Percentiles rank a stretch among this genome's conserved stretches.
These are phyloP conservation scores for Andrena praecox DNA, from an alignment of 2,888 invertebrate genomes.

Conservation along the genomic window DNA sequence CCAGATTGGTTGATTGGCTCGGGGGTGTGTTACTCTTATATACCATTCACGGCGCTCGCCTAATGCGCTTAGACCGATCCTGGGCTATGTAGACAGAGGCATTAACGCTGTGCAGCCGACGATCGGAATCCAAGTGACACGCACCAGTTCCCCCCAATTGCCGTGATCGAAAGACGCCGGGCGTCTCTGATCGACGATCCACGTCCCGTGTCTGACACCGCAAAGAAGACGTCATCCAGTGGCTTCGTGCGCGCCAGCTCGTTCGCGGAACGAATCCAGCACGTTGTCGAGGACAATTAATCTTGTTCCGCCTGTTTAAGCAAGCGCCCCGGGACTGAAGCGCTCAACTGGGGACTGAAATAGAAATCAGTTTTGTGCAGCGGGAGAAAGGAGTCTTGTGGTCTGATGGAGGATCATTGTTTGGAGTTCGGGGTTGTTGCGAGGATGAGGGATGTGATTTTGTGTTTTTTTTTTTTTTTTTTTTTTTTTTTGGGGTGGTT, in stretches of 20 bases:
- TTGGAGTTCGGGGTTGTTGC: neutral
- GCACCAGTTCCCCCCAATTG: slow-evolving; percentile 57
- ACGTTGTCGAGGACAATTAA: slow-evolving; percentile 32
- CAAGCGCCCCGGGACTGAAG: neutral
- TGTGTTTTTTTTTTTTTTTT: slow-evolving; percentile 8
- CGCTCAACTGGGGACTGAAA: too few species aligned
- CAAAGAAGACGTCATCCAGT: slow-evolving; percentile 2
- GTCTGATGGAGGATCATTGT: neutral
- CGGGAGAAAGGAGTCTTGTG: neutral
- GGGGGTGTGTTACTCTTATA: slow-evolving; percentile 51
- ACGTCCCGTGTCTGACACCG: slow-evolving; percentile 27
- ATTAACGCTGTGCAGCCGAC: slow-evolving; percentile 35
- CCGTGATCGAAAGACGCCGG: slow-evolving; percentile 40
- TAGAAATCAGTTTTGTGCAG: neutral
- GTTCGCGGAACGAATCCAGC: neutral
- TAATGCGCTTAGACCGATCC: slow-evolving; percentile 67
- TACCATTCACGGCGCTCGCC: slow-evolving; percentile 32
- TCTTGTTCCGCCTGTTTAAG: slow-evolving; percentile 34
- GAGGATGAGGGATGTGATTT: neutral
- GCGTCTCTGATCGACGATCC: slow-evolving; percentile 34
- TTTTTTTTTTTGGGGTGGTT: neutral
- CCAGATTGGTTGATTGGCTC: slow-evolving; percentile 53
- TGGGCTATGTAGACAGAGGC: slow-evolving; percentile 46
- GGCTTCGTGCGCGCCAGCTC: neutral
- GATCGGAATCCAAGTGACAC: slow-evolving; percentile 59